Conservation (phyloP, 2,797 vertebrate species). For the Glyptemys insculpta region DNA sequence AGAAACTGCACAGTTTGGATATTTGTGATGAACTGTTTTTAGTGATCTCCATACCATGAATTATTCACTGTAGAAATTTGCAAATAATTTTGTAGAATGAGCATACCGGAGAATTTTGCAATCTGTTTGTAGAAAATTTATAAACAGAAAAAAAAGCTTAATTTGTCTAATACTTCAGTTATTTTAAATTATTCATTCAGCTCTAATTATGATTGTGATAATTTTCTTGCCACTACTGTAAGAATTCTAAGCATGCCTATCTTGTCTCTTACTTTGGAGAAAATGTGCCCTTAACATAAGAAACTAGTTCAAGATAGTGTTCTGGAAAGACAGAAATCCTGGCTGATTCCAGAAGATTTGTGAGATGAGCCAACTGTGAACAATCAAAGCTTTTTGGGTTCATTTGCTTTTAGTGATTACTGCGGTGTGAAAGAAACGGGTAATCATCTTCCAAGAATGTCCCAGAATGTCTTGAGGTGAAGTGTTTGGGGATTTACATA, state of each 20-base stretch:
- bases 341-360: background rate
- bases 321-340: background rate
- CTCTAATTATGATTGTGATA: background rate
- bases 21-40: slow-evolving; percentile 48
- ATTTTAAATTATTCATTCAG: background rate
- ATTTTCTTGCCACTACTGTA: background rate
- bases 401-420: background rate
- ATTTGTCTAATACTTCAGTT: background rate
- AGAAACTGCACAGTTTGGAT: slow-evolving; percentile 24
- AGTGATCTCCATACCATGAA: background rate
- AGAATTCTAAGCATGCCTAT: background rate
- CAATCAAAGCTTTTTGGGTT: background rate
- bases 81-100: slow-evolving; percentile 27
- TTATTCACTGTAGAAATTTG: background rate
- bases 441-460: background rate
- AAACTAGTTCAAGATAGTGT: background rate
- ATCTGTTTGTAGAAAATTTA: slow-evolving; percentile 7
- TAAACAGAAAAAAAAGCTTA: background rate
- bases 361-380: background rate
- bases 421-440: background rate
- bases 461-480: background rate
- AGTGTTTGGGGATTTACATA: background rate
- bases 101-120: slow-evolving; percentile 12
- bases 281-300: background rate
- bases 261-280: slow-evolving; percentile 8